Evolutionary conservation across 2,888 invertebrate species (phyloP).

Genomic region (Torymus auratus): DNA sequence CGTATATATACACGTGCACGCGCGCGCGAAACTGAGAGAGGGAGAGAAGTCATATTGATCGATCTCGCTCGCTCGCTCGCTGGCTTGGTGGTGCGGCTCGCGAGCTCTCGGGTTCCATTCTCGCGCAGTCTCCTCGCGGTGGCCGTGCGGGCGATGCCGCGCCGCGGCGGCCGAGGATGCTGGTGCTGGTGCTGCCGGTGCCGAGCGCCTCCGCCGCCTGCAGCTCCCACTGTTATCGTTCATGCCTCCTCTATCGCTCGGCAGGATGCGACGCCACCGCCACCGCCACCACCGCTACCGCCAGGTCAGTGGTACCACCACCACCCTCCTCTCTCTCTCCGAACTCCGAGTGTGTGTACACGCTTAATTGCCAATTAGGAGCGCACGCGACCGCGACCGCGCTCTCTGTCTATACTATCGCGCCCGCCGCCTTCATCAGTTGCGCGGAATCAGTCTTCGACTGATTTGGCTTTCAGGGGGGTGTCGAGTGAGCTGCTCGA

Average conservation of each 20-base stretch:
- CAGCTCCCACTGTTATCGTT: too few species aligned
- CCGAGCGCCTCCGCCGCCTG: too few species aligned
- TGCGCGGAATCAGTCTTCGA: too few species aligned
- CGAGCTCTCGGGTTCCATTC: too few species aligned
- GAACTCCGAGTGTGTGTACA: background rate
- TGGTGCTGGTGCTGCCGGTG: background rate
- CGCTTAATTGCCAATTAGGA: conserved; percentile 36
- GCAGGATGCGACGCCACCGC: background rate
- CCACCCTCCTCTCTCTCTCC: too few species aligned
- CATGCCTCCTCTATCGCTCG: too few species aligned
- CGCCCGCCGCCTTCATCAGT: background rate
- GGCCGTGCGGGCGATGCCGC: background rate
- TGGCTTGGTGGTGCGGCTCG: too few species aligned
- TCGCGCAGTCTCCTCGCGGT: conserved; percentile 14
- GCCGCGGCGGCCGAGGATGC: background rate
- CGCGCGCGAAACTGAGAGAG: background rate
- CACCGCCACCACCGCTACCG: background rate
- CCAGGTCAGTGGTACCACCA: background rate
- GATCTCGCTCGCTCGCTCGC: background rate
- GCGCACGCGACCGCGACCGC: background rate
- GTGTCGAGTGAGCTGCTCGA: too few species aligned
- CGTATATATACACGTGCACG: background rate
- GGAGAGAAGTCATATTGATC: conserved; percentile 1
- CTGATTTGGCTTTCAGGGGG: too few species aligned
- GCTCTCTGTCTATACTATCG: too few species aligned